Percentiles rank a stretch among this genome's conserved stretches.
phyloP scores from a whole-genome alignment of 2,888 invertebrate species.

The Latrodectus elegans region DNA sequence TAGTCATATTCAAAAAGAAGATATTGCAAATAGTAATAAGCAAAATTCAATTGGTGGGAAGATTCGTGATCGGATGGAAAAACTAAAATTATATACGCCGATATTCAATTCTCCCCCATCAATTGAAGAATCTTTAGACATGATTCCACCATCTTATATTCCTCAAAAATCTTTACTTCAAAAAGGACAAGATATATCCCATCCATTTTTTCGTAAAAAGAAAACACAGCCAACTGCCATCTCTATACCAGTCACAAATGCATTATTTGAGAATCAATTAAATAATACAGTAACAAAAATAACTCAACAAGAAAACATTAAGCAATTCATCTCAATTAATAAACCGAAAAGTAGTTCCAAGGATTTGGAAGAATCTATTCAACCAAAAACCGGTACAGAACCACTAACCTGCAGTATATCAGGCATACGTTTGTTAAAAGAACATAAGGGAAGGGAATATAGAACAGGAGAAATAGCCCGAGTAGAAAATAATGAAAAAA shows the following conservation, averaged over 20 bases:
- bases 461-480: no score
- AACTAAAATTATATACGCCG: conserved; percentile 37
- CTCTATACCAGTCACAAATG: not conserved
- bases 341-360: no score
- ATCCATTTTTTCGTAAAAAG: not conserved
- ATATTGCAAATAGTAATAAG: no score
- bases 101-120: conserved; percentile 9
- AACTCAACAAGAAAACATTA: no score
- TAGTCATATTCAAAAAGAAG: no score
- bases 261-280: not conserved
- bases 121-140: not conserved
- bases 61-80: conserved; percentile 33
- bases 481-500: no score
- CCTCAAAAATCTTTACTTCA: not conserved
- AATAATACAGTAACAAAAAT: not conserved
- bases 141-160: not conserved
- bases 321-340: no score
- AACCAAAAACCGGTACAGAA: no score
- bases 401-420: no score
- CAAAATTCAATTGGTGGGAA: not conserved
- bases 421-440: no score
- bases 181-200: not conserved
- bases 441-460: no score
- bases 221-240: not conserved
- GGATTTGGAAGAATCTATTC: no score